Evolutionary conservation across 2,888 invertebrate genomes (phyloP), one percentile per base, ranked within the genome.

Genomic region (Itoplectis maculator): DNA sequence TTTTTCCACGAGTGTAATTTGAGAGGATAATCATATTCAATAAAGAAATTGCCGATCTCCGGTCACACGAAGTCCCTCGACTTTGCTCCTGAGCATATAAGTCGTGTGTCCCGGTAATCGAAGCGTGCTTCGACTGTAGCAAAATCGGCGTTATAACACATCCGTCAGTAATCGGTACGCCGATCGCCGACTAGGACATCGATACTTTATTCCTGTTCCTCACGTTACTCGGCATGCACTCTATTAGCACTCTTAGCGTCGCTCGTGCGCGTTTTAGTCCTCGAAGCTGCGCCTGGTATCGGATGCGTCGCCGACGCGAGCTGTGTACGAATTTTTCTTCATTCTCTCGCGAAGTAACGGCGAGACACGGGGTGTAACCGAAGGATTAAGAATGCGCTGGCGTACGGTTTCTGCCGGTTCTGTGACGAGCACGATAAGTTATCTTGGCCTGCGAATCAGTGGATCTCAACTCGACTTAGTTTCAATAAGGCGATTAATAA

Each of bases 371-470:
- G 63, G 61, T 69, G 70, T 75, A 79, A 70, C 70, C 51, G 82
- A 76, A 79, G 79, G 73, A 84, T 72, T 76, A 76, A 76, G 79
- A 84, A 83, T 83, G 83, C 47, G 83, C 83, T 81, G 75, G 79
- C 79, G 66, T 47, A 15, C 0, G 42, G 75, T 63, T 63, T 49
- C 37, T 35, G 59, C 54, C 20, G 11, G 49, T 42, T 59, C 65
- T 20, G 79, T 76, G 79, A 75, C 72, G 70, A 79, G 56, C 20
- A 74, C 72, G 86, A 84, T 87, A 87, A 78, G 79, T 83, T 87
- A 87, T 87, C 87, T 85, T 59, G 75, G 54, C 69, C 78, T 59
- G 81, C 66, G 72, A 81, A 79, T 81, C 86, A 87, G 87, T 86
- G 86, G 86, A 79, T 86, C 86, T 84, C 86, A 86, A 87, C 85